Base-by-base conservation (phyloP, 2,888 invertebrate species). In the Calliphora vomitoria region DNA sequence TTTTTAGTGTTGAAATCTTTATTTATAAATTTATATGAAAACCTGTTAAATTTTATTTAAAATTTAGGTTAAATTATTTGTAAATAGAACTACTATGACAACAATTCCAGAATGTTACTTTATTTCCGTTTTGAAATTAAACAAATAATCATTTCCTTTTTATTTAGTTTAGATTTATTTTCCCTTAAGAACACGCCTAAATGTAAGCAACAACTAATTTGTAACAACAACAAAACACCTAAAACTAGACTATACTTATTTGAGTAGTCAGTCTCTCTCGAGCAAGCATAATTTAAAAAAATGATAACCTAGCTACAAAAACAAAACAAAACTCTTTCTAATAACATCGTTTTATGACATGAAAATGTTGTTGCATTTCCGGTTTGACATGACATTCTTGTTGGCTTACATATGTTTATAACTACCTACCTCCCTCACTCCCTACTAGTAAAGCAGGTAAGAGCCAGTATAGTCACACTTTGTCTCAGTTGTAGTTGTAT, bases 161-260 rank as follows among this genome's bases (percentile, higher is more conserved):
- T 44, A 35, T 74, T 72, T 18, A 25, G 35, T 64, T 50, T 35
- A 66, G 38, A 35, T 35, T 35, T 35, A 13, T 18, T 25, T 1
- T 25, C n/a, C 35, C 66, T 55, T 68, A 15, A 71, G 18, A 35
- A 35, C 35, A 44, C 47, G 25, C 72, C 81, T 47, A 69, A 87
- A 82, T 78, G 62, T 55, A 87, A 47, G 74, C 87, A 84, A 84
- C 87, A 84, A 84, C 81, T 78, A 82, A 87, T 84, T 87, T 87
- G 25, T 62, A 15, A 38, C 74, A 68, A 47, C 60, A 66, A 62
- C 1, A 81, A 84, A 47, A 50, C 66, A 53, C 50, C 72, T 68
- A 69, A 87, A 87, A 82, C 50, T 82, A 87, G 74, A n/a, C 69
- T 20, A 18, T 18, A 78, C n/a, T 66, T 53, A 35, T 72, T 31